A percentile compares a stretch with the other conserved stretches of the same genome.
Conservation (phyloP, 2,888 invertebrate genomes). For the Philereme vetulata region DNA sequence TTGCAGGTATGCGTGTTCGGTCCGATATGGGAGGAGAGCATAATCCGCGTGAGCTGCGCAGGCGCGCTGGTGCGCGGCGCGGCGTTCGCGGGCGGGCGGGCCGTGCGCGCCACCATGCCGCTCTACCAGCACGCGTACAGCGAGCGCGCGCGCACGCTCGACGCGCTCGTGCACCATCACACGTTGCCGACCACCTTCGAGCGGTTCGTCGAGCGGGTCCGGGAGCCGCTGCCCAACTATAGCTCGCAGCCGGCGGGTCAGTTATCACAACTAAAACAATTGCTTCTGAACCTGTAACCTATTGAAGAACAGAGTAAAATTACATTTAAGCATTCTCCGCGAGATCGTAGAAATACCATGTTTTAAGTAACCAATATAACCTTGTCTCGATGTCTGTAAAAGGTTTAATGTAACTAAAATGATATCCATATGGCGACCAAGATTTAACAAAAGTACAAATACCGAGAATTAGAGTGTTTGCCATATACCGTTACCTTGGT, state of each 20-base stretch:
- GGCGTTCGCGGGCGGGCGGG: conserved; percentile 95
- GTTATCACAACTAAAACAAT: background rate
- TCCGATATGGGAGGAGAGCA: conserved; percentile 96
- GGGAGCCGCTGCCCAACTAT: conserved; percentile 58
- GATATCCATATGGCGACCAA: too few relatives aligned
- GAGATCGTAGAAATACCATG: too few relatives aligned
- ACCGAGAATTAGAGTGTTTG: too few relatives aligned
- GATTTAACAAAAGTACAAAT: too few relatives aligned
- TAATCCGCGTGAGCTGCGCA: conserved; percentile 82
- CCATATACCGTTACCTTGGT: too few relatives aligned
- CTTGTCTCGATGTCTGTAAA: too few relatives aligned
- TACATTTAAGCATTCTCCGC: too few relatives aligned
- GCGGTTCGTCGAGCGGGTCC: conserved; percentile 84
- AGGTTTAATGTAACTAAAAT: too few relatives aligned
- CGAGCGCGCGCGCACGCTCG: conserved; percentile 93
- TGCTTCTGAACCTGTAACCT: too few relatives aligned
- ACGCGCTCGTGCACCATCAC: conserved; percentile 93
- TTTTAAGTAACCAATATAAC: too few relatives aligned
- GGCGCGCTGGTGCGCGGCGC: conserved; percentile 94
- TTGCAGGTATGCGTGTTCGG: conserved; percentile 95
- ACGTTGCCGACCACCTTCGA: conserved; percentile 96
- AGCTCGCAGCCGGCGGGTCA: conserved; percentile 12
- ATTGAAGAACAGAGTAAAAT: too few relatives aligned
- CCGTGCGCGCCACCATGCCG: conserved; percentile 94
- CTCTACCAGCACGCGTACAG: conserved; percentile 97